Conservation (phyloP, 2,113 vertebrate genomes). For the Ellobius talpinus region DNA sequence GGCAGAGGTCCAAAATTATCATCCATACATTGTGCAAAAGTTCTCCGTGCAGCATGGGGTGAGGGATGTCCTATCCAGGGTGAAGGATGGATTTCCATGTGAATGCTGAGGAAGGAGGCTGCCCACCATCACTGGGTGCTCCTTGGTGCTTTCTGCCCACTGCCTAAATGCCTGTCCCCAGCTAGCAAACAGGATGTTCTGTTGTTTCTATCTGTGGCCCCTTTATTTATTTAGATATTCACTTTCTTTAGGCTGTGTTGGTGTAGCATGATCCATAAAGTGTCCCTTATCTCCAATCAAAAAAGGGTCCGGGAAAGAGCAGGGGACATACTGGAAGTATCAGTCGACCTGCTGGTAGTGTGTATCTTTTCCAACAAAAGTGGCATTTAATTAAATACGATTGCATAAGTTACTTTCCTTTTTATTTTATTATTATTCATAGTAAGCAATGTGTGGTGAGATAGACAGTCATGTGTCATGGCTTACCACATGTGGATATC, state of each 20-base stretch:
- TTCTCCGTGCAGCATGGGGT: not conserved
- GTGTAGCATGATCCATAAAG: not conserved
- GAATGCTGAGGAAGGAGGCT: not conserved
- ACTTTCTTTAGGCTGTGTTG: not conserved
- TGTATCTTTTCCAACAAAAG: not conserved
- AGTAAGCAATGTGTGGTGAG: not conserved
- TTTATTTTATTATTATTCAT: too few species aligned
- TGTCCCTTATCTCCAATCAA: not conserved
- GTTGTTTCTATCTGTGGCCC: not conserved
- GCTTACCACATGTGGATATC: not conserved
- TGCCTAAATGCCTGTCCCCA: not conserved
- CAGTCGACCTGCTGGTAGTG: not conserved
- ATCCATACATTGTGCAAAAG: not conserved
- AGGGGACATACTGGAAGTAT: rapidly evolving
- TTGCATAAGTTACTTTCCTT: too few species aligned
- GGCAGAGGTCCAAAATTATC: constrained; percentile 12
- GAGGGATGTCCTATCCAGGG: too few species aligned
- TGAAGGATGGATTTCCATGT: not conserved
- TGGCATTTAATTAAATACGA: not conserved
- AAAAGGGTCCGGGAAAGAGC: too few species aligned
- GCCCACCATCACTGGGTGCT: not conserved
- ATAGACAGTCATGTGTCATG: not conserved
- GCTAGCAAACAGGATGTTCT: not conserved
- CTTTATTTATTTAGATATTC: not conserved
- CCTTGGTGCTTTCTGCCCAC: too few species aligned